Evolutionary conservation across 2,113 vertebrate species (phyloP), one percentile per base, ranked within the genome.

Genomic region (Gobio gobio): DNA sequence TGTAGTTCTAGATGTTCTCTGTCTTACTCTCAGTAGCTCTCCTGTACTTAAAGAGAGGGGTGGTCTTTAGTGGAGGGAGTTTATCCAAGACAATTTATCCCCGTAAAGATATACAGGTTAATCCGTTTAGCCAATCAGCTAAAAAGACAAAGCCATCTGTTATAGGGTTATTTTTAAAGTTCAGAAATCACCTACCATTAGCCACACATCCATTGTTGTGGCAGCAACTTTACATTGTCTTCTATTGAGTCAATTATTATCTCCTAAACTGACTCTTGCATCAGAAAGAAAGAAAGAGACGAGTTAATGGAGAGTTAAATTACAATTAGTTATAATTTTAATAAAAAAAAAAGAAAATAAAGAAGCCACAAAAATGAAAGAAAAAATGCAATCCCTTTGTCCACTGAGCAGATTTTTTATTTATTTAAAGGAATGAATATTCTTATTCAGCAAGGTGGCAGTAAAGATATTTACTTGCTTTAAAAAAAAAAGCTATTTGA

Each of bases 181-280:
- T 93, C 93, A 88, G 91, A 92, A 93, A 95, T 94, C 93, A 94
- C 94, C 94, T 93, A 36, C 3, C 36, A 36, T 36, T 36, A 5
- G 4, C 36, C 36, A 36, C 36, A 36, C 36, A 36, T n/a, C n/a
- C n/a, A n/a, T 70, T 40, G 18, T 40, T 33, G 1, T 70, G 66
- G 33, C 1, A 9, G 33, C 7, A 4, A 20, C 16, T 70, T 36
- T 36, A 3, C 33, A 22, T 10, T 70, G 33, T 22, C 33, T 70
- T 20, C 18, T 36, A 29, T 13, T 18, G 26, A 64, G 5, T 7
- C 12, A 5, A 33, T 29, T 5, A 64, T 24, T 26, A 2, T 63
- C 12, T 63, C 59, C 4, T 63, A 26, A 63, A 63, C 59, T 26
- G 59, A 63, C 24, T 10, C 45, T 10, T 10, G 10, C 45, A 10